A percentile compares a stretch with the other conserved stretches of the same genome.
phyloP scores from a whole-genome alignment of 2,113 vertebrate genomes.

The Phyllopteryx taeniolatus region DNA sequence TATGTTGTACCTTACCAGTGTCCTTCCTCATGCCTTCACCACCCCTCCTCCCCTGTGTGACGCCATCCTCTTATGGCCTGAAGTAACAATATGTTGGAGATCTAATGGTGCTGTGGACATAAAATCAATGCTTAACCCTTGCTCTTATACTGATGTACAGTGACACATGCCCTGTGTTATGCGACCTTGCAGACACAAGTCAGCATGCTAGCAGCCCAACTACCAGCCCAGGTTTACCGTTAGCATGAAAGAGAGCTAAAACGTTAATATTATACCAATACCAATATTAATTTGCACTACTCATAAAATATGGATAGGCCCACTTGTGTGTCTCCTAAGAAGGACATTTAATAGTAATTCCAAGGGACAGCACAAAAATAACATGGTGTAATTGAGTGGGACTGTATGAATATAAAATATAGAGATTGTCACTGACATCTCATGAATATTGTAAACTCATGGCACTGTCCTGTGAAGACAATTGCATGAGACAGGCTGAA shows the following conservation, averaged over 20 bases:
- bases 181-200: conserved; percentile 24
- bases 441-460: conserved; percentile 41
- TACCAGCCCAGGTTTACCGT: conserved; percentile 11
- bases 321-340: conserved; percentile 6
- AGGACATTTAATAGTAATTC: conserved; percentile 29
- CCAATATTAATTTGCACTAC: conserved; percentile 19
- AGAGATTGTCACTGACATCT: conserved; percentile 31
- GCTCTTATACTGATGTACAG: conserved; percentile 40
- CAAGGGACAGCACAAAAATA: conserved; percentile 26
- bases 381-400: conserved; percentile 35
- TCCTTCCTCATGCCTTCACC: conserved; percentile 50
- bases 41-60: conserved; percentile 4
- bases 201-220: conserved; percentile 1
- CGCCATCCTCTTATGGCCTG: conserved; percentile 30
- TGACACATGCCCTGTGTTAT: conserved; percentile 35
- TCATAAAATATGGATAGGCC: conserved; percentile 34
- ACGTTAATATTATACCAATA: neutral
- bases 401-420: conserved; percentile 29
- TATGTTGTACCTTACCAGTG: conserved; percentile 48
- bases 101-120: conserved; percentile 70
- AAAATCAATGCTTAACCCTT: conserved; percentile 70
- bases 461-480: conserved; percentile 34
- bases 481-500: conserved; percentile 44
- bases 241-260: conserved; percentile 7
- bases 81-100: conserved; percentile 63